A percentile compares a stretch with the other conserved stretches of the same genome.
phyloP scores from a whole-genome alignment of 2,888 invertebrate species.

The Halictus ligatus region DNA sequence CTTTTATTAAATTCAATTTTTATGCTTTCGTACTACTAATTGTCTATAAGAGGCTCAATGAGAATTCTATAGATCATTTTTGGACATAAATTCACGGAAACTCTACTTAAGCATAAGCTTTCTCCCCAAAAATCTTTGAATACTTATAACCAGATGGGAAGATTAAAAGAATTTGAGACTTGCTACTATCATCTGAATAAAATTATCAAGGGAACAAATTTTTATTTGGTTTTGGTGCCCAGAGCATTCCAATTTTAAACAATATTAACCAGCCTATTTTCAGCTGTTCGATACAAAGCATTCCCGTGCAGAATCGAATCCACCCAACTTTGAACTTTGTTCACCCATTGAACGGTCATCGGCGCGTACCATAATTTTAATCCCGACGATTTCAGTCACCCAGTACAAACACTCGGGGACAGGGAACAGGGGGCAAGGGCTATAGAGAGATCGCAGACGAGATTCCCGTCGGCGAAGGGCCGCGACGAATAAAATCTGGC shows the following conservation, averaged over 20 bases:
- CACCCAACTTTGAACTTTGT: background rate
- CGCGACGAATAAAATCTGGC: conserved; percentile 80
- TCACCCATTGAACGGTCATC: background rate
- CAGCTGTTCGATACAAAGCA: background rate
- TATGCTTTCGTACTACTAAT: too few relatives aligned
- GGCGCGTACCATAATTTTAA: background rate
- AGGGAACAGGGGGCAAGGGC: background rate
- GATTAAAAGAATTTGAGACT: background rate
- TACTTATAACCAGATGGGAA: too few relatives aligned
- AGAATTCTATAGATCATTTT: too few relatives aligned
- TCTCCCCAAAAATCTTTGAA: too few relatives aligned
- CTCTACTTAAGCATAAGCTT: too few relatives aligned
- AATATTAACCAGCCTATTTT: background rate
- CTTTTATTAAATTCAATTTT: too few relatives aligned
- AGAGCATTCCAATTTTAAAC: too few relatives aligned
- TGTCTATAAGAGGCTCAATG: too few relatives aligned
- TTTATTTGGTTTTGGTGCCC: background rate
- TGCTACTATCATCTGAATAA: too few relatives aligned
- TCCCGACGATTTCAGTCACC: background rate
- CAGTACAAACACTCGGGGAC: conserved; percentile 7
- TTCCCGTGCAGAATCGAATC: background rate
- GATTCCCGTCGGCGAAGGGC: conserved; percentile 68
- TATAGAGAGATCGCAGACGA: conserved; percentile 77
- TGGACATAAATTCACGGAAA: too few relatives aligned
- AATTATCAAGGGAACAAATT: background rate